A percentile compares a stretch with the other conserved stretches of the same genome.
Conservation (phyloP, 2,113 vertebrate species). For the Phalacrocorax pelagicus region DNA sequence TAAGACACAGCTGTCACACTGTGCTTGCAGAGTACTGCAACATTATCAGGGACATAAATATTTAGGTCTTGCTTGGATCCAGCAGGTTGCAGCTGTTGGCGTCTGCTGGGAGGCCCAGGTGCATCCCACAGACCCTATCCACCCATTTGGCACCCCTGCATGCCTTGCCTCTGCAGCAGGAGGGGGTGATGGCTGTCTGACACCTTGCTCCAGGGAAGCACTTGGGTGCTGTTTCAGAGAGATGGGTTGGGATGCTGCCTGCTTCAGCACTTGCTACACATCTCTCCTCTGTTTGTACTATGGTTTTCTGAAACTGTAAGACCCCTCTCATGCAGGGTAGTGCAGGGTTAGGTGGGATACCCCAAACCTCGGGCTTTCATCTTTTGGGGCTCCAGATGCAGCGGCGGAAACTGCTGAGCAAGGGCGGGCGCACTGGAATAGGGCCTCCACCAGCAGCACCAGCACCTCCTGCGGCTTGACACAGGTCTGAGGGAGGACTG, state of each 20-base stretch:
- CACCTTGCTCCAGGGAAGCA: neutral
- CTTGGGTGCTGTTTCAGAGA: neutral
- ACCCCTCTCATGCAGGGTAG: neutral
- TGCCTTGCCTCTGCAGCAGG: neutral
- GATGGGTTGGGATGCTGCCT: neutral
- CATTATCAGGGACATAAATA: neutral
- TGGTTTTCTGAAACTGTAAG: accelerated
- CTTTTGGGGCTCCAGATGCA: neutral
- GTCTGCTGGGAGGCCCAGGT: neutral
- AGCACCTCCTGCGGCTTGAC: neutral
- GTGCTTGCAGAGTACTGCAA: accelerated
- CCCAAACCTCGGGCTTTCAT: neutral
- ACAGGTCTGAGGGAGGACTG: neutral
- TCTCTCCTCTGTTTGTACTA: neutral
- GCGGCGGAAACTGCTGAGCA: neutral
- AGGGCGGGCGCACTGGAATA: too few species aligned
- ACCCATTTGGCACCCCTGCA: neutral
- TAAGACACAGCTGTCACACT: neutral
- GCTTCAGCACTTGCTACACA: neutral
- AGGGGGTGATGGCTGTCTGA: accelerated
- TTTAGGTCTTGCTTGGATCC: neutral
- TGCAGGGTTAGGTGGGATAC: neutral
- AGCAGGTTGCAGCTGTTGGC: neutral
- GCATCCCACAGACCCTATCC: neutral
- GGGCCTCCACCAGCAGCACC: neutral